Base-by-base conservation (phyloP, 2,113 vertebrate genomes). In the Riparia riparia region DNA sequence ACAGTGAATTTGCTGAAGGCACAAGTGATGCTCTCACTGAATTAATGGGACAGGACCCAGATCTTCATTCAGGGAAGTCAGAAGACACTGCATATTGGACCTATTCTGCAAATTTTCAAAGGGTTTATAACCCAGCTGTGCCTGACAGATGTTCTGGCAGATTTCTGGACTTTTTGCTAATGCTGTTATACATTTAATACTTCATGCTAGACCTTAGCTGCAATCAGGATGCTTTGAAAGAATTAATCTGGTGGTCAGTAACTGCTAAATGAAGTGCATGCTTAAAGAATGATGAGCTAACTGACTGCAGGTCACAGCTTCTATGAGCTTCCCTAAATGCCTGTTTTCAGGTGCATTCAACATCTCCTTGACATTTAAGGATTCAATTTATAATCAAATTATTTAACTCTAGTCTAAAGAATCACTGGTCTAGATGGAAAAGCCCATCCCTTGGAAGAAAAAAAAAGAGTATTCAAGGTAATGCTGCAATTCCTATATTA, bases 311-410 rank as follows among this genome's bases (percentile, higher is more conserved):
- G 89, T 85, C 70, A 79, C 76, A 86, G 63, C 82, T 76, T 93
- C 90, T 95, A 83, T 82, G 77, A 95, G 69, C 94, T 96, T 87
- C 70, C 93, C 93, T 94, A 83, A 95, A 96, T 89, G 92, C 82
- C 91, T 82, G 87, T 93, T 96, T 96, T 78, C 91, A 92, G 97
- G 93, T 92, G 72, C 89, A 95, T 97, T 96, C 96, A 96, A 86
- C 90, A 94, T 97, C 91, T 95, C 95, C 78, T 81, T 97, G 97
- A 95, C 94, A 97, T 97, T 96, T 97, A 95, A 96, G 56, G 81
- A 94, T 85, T 96, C 82, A 31, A 90, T 96, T 96, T 97, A 93
- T 96, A 97, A 96, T 93, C 82, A 98, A 85, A 88, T 95, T 97
- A 94, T 97, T 90, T 97, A 97, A 95, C 74, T 83, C 44, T 90